phyloP scores from a whole-genome alignment of 2,888 invertebrate species.

The Campaea margaritaria region DNA sequence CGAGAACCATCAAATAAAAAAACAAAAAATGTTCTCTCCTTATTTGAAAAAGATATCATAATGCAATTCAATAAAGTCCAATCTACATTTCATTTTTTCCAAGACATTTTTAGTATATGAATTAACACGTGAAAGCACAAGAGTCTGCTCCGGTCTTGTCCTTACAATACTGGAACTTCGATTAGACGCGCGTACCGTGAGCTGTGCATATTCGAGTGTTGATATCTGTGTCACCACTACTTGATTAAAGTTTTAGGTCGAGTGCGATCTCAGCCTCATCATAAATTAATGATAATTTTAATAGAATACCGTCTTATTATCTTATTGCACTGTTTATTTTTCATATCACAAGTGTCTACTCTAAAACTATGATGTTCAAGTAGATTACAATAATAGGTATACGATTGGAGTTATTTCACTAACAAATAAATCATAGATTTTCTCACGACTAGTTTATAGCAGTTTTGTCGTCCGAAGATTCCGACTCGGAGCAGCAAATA shows the following conservation, averaged over 20 bases:
- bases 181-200: conserved; percentile 9
- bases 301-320: conserved; percentile 59
- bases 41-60: too few species aligned
- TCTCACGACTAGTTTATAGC: conserved; percentile 71
- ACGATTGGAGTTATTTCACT: conserved; percentile 27
- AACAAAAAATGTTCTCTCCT: too few species aligned
- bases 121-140: too few species aligned
- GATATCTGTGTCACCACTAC: conserved; percentile 48
- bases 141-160: background rate
- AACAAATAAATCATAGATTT: conserved; percentile 23
- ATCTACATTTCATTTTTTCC: too few species aligned
- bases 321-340: conserved; percentile 67
- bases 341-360: conserved; percentile 60
- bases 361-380: conserved; percentile 22
- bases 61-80: too few species aligned
- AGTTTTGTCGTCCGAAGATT: conserved; percentile 74
- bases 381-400: conserved; percentile 35
- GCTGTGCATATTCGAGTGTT: conserved; percentile 47
- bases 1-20: too few species aligned
- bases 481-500: conserved; percentile 79
- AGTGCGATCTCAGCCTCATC: conserved; percentile 60
- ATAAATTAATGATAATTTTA: conserved; percentile 69
- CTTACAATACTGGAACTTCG: too few species aligned
- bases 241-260: conserved; percentile 57
- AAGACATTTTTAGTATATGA: too few species aligned